Evolutionary conservation across 2,888 invertebrate species (phyloP), one percentile per base, ranked within the genome.

Genomic region (Xestoiulus laeticollis): DNA sequence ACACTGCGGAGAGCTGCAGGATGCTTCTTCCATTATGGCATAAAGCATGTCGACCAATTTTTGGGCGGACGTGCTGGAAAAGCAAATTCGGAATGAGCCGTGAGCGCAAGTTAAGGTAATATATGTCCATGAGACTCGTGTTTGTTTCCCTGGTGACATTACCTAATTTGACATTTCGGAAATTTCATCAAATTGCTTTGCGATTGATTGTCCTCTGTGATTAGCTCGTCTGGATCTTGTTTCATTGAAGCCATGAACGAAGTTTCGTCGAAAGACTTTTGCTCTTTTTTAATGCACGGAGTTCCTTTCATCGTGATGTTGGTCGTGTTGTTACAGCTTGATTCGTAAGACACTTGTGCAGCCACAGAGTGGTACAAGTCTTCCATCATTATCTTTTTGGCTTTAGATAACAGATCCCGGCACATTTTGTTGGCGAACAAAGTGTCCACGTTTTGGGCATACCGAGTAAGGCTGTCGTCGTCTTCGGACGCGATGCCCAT

Each of bases 351-450:
- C 6, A 16, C 1, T 19, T 32, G 82, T 1, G 22, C 68, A 8
- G 38, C 10, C 10, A 26, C n/a, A 14, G 68, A 85, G 3, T 95
- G 94, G 91, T 97, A 96, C 87, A 97, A 93, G 92, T 97, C 96
- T 91, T 96, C 95, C 87, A 94, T 94, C 94, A 97, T 96, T 85
- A 97, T 94, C 89, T 92, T 93, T 59, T 95, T 93, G 0, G 97
- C 96, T 86, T 93, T 93, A 88, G 94, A 94, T 88, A 96, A 91
- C 89, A 96, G 95, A 89, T 95, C 94, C 90, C 95, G 94, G 90
- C 96, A 95, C 87, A 96, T 95, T 90, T 96, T 96, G 90, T 95
- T 94, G 48, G 96, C 95, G 92, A 96, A 97, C 48, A 96, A 92
- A 6, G 94, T 93, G 91, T 96, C 96, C 88, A 96, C 94, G 91